Conservation (phyloP, 2,113 vertebrate species). For the Petrocephalus zakoni region DNA sequence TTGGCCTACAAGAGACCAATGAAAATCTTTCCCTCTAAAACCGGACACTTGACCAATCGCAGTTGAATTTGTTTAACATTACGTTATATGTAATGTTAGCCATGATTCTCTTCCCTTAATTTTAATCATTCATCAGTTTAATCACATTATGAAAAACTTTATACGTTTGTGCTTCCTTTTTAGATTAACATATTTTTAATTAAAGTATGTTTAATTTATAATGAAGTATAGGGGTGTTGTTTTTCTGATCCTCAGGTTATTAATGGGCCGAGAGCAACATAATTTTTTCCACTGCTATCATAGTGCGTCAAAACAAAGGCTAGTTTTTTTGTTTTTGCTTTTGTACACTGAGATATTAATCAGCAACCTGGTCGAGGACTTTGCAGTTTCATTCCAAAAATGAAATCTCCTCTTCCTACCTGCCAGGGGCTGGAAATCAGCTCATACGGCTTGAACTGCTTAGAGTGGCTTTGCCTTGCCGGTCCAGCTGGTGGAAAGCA, state of each 20-base stretch:
- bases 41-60: neutral
- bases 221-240: neutral
- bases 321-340: neutral
- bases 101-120: neutral
- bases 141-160: neutral
- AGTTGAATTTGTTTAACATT: neutral
- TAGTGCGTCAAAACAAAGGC: neutral
- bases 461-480: neutral
- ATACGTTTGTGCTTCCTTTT: neutral
- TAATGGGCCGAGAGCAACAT: neutral
- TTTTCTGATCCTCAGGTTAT: neutral
- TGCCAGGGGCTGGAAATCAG: neutral
- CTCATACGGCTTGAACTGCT: neutral
- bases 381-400: neutral
- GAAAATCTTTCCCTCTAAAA: neutral
- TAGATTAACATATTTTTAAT: neutral
- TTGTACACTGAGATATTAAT: neutral
- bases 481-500: neutral
- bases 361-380: neutral
- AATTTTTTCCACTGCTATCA: neutral
- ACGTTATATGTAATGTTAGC: neutral
- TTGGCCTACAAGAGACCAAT: neutral
- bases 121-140: neutral
- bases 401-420: neutral
- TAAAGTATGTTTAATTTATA: neutral